Conservation (phyloP, 2,113 vertebrate genomes). For the Spermophilus dauricus region DNA sequence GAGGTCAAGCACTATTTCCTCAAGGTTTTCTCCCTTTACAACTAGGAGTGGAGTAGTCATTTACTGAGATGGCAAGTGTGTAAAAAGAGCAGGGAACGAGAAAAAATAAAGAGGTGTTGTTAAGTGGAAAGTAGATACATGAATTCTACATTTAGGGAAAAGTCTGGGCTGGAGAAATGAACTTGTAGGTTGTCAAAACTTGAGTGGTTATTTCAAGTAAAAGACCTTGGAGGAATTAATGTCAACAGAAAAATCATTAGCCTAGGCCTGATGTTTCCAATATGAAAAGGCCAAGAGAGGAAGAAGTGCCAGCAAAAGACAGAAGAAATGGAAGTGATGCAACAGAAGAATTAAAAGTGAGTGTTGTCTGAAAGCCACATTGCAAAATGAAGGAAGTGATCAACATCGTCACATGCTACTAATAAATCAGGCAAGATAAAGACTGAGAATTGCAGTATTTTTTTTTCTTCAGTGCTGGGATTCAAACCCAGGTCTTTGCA, state of each 20-base stretch:
- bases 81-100: not conserved
- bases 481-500: not conserved
- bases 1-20: not conserved
- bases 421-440: not conserved
- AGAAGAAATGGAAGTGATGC: not conserved
- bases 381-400: not conserved
- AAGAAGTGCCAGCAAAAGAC: not conserved
- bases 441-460: not conserved
- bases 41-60: not conserved
- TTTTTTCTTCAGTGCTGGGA: not conserved
- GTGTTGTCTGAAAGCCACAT: not conserved
- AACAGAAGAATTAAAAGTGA: not conserved
- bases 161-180: not conserved
- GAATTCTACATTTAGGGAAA: not conserved
- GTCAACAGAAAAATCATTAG: not conserved
- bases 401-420: not conserved
- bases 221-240: not conserved
- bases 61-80: not conserved
- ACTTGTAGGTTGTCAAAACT: not conserved
- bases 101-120: not conserved
- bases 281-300: not conserved
- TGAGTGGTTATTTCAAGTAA: slow-evolving; percentile 2
- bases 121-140: not conserved
- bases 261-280: not conserved
- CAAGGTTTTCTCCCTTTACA: not conserved